Evolutionary conservation across 1,140 invertebrate genomes (phyloP), one percentile per base, ranked within the genome.

Genomic region (Drosophila arizonae): DNA sequence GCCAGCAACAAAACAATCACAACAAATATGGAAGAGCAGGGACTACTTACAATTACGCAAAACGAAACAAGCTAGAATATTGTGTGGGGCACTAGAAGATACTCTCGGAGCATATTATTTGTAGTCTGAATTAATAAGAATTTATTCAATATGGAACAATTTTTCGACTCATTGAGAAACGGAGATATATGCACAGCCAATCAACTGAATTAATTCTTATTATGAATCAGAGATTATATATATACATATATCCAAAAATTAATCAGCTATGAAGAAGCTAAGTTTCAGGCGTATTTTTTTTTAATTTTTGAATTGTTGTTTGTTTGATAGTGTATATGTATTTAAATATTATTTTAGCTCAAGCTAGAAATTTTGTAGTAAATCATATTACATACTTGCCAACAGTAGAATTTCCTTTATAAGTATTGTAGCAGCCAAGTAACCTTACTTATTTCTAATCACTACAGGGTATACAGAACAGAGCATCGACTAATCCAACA

Each of bases 11-110:
- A 24, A 52, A 64, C 43, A 76, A 55, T 26, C 48, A 58, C 52
- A 56, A 62, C 56, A 68, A 72, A 60, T 54, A 61, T 21, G 39
- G 17, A 5, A 33, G 51, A 69, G 60, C 57, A 50, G 17, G 45
- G 30, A 46, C 30, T 33, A 9, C 48, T 39, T 33, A 5, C 36
- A 41, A 68, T 30, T 30, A 45, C 15, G 33, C n/a, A 6, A 67
- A 65, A 46, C 0, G 8, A 24, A 41, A 30, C 17, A 4, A 39
- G n/a, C 9, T 5, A 6, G 9, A 39, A 39, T 39, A 39, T 39
- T 39, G 26, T 28, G 9, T 17, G 26, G n/a, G 8, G 6, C 3
- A 11, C 60, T 51, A 26, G 4, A 26, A 51, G 5, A 39, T 41
- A 11, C 46, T 3, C 48, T 28, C n/a, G 6, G 2, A 17, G 17